These are phyloP conservation scores for Taurulus bubalis DNA, from an alignment of 2,113 vertebrate species.

Conservation along the genomic window DNA sequence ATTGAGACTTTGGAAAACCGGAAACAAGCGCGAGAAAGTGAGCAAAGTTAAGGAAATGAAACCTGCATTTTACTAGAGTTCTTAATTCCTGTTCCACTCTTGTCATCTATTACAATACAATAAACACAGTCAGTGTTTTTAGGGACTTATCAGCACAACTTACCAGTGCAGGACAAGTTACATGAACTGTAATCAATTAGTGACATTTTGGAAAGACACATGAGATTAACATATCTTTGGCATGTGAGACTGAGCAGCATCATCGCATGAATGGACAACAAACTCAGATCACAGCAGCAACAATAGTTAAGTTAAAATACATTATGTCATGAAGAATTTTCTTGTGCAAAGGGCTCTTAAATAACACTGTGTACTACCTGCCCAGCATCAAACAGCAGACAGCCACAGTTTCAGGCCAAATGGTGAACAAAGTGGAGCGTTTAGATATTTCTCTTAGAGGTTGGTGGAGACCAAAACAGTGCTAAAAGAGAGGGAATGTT, in stretches of 20 bases:
- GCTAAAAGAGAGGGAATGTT: too few species aligned
- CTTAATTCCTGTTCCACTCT: neutral
- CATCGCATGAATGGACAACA: too few species aligned
- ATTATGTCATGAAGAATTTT: neutral
- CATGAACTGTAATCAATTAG: neutral
- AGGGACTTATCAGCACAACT: neutral
- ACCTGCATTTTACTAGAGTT: neutral
- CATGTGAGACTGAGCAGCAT: too few species aligned
- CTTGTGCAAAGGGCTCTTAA: neutral
- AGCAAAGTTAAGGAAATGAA: conserved; percentile 1
- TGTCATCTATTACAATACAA: neutral
- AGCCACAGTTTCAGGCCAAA: too few species aligned
- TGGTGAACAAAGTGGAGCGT: too few species aligned
- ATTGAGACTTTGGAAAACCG: neutral
- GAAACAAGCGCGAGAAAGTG: neutral
- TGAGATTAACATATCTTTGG: too few species aligned
- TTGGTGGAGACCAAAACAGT: too few species aligned
- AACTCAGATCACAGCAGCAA: neutral
- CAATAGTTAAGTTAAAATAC: neutral
- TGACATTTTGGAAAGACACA: too few species aligned
- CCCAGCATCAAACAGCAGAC: too few species aligned
- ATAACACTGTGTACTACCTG: too few species aligned
- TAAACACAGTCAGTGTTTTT: neutral
- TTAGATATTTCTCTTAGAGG: too few species aligned
- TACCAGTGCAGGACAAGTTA: neutral